Percentiles rank a stretch among this genome's conserved stretches.
Evolutionary conservation across 2,113 vertebrate species (phyloP).

Genomic region (Hydrochoerus hydrochaeris): DNA sequence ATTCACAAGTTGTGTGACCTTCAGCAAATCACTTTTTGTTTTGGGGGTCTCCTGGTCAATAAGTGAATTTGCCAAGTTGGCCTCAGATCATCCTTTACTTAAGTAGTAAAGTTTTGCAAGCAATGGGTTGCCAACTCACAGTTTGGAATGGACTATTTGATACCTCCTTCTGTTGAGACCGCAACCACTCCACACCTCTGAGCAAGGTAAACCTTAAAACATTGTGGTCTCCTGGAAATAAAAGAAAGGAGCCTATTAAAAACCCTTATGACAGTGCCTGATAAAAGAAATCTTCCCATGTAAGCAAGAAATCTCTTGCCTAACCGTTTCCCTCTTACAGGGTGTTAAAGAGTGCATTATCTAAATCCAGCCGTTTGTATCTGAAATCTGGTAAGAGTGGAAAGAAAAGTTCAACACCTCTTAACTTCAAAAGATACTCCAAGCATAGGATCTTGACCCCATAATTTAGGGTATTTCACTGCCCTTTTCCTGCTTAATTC

Average conservation of each 20-base stretch:
- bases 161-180: slow-evolving; percentile 51
- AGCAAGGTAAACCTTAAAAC: slow-evolving; percentile 74
- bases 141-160: neutral
- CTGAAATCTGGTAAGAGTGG: neutral
- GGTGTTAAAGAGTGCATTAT: neutral
- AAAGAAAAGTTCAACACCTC: neutral
- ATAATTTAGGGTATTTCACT: neutral
- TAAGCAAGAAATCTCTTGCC: neutral
- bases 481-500: neutral
- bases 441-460: neutral
- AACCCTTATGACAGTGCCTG: neutral
- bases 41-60: neutral
- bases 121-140: slow-evolving; percentile 72
- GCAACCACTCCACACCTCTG: slow-evolving; percentile 77
- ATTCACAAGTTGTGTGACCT: neutral
- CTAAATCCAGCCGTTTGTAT: neutral
- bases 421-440: neutral
- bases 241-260: neutral
- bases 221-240: slow-evolving; percentile 66
- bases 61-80: neutral
- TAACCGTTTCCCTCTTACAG: neutral
- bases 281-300: neutral
- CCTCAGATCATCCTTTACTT: neutral
- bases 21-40: neutral
- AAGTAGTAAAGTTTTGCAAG: neutral